phyloP scores from a whole-genome alignment of 2,888 invertebrate species.

The Microctonus aethiopoides region DNA sequence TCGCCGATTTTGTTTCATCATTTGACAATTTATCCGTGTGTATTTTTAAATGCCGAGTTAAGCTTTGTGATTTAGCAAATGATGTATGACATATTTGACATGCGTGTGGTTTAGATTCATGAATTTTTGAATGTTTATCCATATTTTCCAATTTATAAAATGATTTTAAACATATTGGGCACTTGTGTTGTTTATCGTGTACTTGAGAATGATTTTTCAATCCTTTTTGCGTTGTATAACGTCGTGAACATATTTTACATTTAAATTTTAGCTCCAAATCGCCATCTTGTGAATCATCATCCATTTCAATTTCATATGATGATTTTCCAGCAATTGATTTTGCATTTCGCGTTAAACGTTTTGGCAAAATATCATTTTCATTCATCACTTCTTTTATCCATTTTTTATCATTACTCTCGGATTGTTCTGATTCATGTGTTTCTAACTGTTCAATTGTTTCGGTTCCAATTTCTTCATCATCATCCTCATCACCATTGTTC shows the following conservation, averaged over 20 bases:
- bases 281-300: slow-evolving; percentile 48
- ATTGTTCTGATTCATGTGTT: slow-evolving; percentile 13
- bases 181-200: slow-evolving; percentile 62
- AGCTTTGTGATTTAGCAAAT: slow-evolving; percentile 56
- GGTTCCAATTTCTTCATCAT: slow-evolving; percentile 24
- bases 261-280: slow-evolving; percentile 53
- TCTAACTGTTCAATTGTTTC: slow-evolving; percentile 21
- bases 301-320: slow-evolving; percentile 53
- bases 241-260: slow-evolving; percentile 58
- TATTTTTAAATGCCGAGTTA: slow-evolving; percentile 55
- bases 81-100: slow-evolving; percentile 58
- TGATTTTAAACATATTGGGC: slow-evolving; percentile 56
- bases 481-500: slow-evolving; percentile 27
- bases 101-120: slow-evolving; percentile 55
- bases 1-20: slow-evolving; percentile 32
- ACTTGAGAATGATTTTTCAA: slow-evolving; percentile 60
- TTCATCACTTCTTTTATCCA: slow-evolving; percentile 38
- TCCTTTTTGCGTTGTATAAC: slow-evolving; percentile 59
- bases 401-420: slow-evolving; percentile 22
- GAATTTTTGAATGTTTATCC: slow-evolving; percentile 58
- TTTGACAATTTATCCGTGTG: slow-evolving; percentile 44
- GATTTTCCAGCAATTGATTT: slow-evolving; percentile 49
- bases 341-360: slow-evolving; percentile 54
- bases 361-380: slow-evolving; percentile 19
- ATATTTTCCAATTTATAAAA: slow-evolving; percentile 60